Conservation (phyloP, 2,797 vertebrate species). For the Phataginus tetradactyla region DNA sequence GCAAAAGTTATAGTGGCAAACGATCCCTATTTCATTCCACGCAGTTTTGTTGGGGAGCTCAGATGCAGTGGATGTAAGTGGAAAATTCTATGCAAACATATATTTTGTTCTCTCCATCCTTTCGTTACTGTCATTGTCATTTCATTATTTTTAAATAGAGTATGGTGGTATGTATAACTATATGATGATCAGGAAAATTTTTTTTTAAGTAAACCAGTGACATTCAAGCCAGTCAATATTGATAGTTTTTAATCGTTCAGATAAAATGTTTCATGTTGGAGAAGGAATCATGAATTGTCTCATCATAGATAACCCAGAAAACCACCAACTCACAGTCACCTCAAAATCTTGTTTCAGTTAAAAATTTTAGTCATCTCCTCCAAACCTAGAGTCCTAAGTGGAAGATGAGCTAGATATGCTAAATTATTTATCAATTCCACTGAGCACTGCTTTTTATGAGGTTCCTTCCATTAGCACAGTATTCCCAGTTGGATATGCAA, state of each 20-base stretch:
- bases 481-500: neutral
- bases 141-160: slow-evolving; percentile 18
- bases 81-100: neutral
- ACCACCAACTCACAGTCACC: neutral
- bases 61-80: neutral
- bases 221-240: neutral
- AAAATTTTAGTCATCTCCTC: slow-evolving; percentile 24
- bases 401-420: slow-evolving; percentile 29
- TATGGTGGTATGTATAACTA: neutral
- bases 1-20: neutral
- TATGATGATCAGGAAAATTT: neutral
- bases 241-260: neutral
- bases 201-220: slow-evolving; percentile 18
- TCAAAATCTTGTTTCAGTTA: slow-evolving; percentile 29
- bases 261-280: slow-evolving; percentile 12
- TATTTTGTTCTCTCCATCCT: neutral
- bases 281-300: neutral
- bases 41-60: neutral
- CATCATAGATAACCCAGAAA: neutral
- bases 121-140: neutral
- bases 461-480: slow-evolving; percentile 8
- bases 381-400: neutral
- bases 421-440: slow-evolving; percentile 44
- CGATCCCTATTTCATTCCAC: neutral
- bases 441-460: slow-evolving; percentile 31